phyloP scores from a whole-genome alignment of 2,113 vertebrate genomes.

The Xiphias gladius region DNA sequence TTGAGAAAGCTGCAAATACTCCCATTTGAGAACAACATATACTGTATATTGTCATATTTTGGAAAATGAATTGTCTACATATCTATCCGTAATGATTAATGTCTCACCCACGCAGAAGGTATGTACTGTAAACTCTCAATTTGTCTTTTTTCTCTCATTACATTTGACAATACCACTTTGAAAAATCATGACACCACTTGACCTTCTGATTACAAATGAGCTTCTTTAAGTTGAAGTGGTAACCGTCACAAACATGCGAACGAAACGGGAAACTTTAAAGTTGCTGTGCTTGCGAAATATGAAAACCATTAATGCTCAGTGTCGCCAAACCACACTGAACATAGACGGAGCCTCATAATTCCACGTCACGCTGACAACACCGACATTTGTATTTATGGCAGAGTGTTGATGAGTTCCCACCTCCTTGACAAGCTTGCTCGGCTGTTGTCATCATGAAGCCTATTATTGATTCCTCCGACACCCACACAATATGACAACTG shows the following conservation, averaged over 20 bases:
- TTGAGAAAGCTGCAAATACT: too few species aligned
- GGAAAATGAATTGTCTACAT: neutral
- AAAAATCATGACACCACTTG: neutral
- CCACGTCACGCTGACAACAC: slow-evolving; percentile 32
- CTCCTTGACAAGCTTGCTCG: slow-evolving; percentile 57
- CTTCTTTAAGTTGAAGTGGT: too few species aligned
- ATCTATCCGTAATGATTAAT: neutral
- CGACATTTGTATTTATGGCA: slow-evolving; percentile 64
- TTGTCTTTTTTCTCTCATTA: neutral
- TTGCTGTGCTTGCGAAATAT: neutral
- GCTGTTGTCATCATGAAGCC: slow-evolving; percentile 65
- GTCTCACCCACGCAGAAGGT: neutral
- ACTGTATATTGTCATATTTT: too few species aligned
- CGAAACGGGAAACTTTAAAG: too few species aligned
- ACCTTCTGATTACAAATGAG: slow-evolving; percentile 15
- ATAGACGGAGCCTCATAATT: slow-evolving; percentile 48
- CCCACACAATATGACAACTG: slow-evolving; percentile 70
- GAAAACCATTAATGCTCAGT: slow-evolving; percentile 24
- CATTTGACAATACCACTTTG: neutral
- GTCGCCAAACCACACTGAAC: neutral
- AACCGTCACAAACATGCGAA: too few species aligned
- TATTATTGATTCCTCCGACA: slow-evolving; percentile 74
- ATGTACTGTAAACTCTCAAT: neutral
- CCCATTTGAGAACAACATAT: too few species aligned
- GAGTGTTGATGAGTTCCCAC: slow-evolving; percentile 64